Percentiles rank a stretch among this genome's conserved stretches.
phyloP scores from a whole-genome alignment of 2,888 invertebrate genomes.

The Axea sp. region DNA sequence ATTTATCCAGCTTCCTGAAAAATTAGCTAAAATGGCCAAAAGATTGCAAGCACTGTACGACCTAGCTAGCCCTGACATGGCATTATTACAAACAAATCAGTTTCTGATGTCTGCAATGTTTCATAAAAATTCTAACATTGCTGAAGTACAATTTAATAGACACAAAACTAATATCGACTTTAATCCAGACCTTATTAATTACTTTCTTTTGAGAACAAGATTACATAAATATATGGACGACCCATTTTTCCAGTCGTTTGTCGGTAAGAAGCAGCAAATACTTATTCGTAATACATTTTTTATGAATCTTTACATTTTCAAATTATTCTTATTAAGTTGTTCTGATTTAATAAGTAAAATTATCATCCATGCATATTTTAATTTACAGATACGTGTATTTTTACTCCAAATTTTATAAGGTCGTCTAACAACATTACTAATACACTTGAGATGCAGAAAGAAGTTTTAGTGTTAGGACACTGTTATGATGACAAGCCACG shows the following conservation, averaged over 20 bases:
- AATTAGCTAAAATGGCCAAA: constrained; percentile 66
- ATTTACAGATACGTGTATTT: constrained; percentile 70
- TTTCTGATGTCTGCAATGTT: constrained; percentile 69
- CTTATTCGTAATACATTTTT: too few relatives aligned
- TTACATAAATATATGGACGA: constrained; percentile 74
- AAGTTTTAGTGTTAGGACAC: constrained; percentile 73
- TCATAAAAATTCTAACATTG: constrained; percentile 69
- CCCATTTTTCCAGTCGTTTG: constrained; percentile 68
- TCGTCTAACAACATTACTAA: constrained; percentile 71
- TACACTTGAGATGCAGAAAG: constrained; percentile 64
- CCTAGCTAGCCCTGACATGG: constrained; percentile 69
- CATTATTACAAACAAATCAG: constrained; percentile 62
- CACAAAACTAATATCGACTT: constrained; percentile 68
- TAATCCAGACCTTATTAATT: constrained; percentile 69
- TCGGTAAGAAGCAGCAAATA: constrained; percentile 74
- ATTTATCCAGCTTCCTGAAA: constrained; percentile 71
- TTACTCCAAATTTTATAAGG: constrained; percentile 68
- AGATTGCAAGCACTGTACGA: constrained; percentile 72
- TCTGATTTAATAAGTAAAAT: too few relatives aligned
- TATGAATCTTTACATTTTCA: background rate
- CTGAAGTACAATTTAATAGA: constrained; percentile 69
- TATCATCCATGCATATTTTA: too few relatives aligned
- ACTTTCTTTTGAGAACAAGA: constrained; percentile 72
- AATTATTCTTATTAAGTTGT: too few relatives aligned
- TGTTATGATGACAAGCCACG: constrained; percentile 74